phyloP scores from a whole-genome alignment of 2,888 invertebrate genomes.

The Cantharis flavilabris region DNA sequence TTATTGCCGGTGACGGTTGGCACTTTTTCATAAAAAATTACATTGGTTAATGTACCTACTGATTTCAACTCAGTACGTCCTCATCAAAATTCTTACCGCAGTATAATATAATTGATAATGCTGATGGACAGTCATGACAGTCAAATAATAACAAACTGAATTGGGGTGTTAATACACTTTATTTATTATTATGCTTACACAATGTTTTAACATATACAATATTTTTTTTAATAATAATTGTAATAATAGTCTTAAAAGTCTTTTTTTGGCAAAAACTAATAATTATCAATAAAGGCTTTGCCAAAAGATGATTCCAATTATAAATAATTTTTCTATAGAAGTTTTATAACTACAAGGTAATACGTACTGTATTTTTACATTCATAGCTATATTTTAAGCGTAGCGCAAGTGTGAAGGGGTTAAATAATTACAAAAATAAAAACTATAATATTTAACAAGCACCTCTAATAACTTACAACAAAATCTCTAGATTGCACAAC shows the following conservation, averaged over 20 bases:
- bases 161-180: constrained; percentile 32
- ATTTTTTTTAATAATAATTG: neutral
- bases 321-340: constrained; percentile 43
- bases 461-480: constrained; percentile 25
- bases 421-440: constrained; percentile 45
- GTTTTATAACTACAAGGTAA: constrained; percentile 32
- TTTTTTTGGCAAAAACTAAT: constrained; percentile 29
- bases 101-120: too few species aligned
- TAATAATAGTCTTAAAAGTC: constrained; percentile 31
- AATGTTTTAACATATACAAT: constrained; percentile 48
- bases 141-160: neutral
- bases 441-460: constrained; percentile 45
- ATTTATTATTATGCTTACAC: constrained; percentile 51
- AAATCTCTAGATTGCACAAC: constrained; percentile 10
- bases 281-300: constrained; percentile 27
- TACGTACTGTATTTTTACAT: constrained; percentile 44
- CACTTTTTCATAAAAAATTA: too few species aligned
- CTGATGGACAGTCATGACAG: too few species aligned
- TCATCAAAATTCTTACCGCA: too few species aligned
- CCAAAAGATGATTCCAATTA: constrained; percentile 36
- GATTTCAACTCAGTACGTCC: too few species aligned
- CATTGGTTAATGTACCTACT: too few species aligned
- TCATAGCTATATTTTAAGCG: constrained; percentile 50
- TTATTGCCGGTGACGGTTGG: too few species aligned
- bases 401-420: constrained; percentile 46